phyloP scores from a whole-genome alignment of 2,113 vertebrate species.

The Dryoscopus gambensis region DNA sequence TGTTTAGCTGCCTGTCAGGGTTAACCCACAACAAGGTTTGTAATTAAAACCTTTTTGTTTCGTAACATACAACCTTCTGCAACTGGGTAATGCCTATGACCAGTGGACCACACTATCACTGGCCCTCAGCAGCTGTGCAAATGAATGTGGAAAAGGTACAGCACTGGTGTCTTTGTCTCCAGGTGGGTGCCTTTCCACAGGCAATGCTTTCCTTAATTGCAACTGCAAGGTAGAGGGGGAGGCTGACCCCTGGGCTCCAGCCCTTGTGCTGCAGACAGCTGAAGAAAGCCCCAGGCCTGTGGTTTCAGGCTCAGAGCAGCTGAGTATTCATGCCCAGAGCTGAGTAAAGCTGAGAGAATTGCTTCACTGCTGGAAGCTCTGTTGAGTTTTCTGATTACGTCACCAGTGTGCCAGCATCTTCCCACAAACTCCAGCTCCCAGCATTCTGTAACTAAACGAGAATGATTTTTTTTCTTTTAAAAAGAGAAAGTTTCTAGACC shows the following conservation, averaged over 20 bases:
- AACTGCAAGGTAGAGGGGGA: background rate
- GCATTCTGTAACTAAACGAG: background rate
- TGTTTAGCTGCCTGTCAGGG: fast-evolving
- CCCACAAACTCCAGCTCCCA: background rate
- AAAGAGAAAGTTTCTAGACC: background rate
- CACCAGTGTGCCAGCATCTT: background rate
- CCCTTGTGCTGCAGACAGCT: background rate
- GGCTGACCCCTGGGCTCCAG: background rate
- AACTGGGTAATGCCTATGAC: background rate
- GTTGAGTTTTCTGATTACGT: background rate
- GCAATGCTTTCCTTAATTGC: background rate
- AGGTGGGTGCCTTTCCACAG: background rate
- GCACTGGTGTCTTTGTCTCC: background rate
- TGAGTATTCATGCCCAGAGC: background rate
- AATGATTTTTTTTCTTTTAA: background rate
- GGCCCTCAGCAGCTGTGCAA: background rate
- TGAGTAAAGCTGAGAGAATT: background rate
- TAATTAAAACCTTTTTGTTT: background rate
- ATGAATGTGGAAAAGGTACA: background rate
- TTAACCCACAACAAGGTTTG: background rate
- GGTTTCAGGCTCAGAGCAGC: background rate
- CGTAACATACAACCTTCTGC: background rate
- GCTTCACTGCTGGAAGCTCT: background rate
- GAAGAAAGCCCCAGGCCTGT: fast-evolving
- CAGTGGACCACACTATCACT: background rate